Evolutionary conservation across 1,140 invertebrate genomes (phyloP).

Genomic region (Ostrea denselamellosa): DNA sequence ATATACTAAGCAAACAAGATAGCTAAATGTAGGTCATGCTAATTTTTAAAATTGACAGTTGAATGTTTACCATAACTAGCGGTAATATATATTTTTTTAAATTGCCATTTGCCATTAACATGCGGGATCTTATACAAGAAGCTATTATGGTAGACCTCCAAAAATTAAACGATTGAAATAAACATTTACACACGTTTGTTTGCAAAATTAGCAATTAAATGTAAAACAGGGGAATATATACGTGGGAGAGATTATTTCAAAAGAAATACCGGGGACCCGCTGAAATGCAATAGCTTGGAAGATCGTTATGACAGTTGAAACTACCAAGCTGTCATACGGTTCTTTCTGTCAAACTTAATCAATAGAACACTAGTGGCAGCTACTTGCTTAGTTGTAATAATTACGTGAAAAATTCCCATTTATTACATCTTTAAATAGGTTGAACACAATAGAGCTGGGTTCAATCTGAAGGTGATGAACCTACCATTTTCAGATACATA

Average conservation of each 20-base stretch:
- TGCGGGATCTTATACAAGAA: not conserved
- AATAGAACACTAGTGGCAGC: conserved; percentile 4
- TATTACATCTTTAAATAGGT: conserved; percentile 15
- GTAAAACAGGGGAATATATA: conserved; percentile 5
- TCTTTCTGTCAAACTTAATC: not conserved
- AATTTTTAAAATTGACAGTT: not conserved
- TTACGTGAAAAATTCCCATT: conserved; percentile 25
- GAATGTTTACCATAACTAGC: not conserved
- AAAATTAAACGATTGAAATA: conserved; percentile 18
- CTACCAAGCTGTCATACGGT: not conserved
- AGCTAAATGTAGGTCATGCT: too few species aligned
- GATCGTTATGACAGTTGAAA: conserved; percentile 21
- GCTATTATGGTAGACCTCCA: not conserved
- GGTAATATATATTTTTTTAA: not conserved
- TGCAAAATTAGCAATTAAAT: conserved; percentile 27
- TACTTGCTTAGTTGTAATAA: conserved; percentile 11
- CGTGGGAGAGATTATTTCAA: not conserved
- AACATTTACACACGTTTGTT: conserved; percentile 12
- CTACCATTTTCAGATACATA: conserved; percentile 21
- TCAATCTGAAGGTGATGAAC: not conserved
- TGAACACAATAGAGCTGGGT: not conserved
- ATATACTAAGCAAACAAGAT: too few species aligned
- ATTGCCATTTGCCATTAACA: conserved; percentile 4
- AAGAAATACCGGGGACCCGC: conserved; percentile 10
- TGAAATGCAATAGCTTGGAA: not conserved